Percentiles rank a stretch among this genome's conserved stretches.
phyloP scores from a whole-genome alignment of 2,888 invertebrate species.

The Andrena camellia region DNA sequence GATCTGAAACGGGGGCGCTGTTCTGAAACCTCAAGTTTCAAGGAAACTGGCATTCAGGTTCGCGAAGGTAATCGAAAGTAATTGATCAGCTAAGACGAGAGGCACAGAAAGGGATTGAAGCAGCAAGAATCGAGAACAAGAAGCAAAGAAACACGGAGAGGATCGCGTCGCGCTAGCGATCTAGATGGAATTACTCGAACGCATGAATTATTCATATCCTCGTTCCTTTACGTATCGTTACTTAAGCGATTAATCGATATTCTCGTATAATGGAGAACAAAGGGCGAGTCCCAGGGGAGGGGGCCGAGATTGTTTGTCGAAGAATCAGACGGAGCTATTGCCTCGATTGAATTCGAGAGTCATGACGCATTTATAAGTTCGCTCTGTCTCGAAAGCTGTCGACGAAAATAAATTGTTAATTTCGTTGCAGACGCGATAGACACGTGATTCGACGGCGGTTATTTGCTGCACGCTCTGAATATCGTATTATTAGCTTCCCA shows the following conservation, averaged over 20 bases:
- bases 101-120: background rate
- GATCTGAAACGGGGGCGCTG: too few relatives aligned
- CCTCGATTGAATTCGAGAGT: slow-evolving; percentile 34
- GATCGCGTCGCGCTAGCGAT: slow-evolving; percentile 13
- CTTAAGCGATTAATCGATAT: slow-evolving; percentile 64
- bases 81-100: background rate
- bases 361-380: slow-evolving; percentile 24
- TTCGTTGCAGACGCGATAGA: background rate
- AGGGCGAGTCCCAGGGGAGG: slow-evolving; percentile 11
- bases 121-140: slow-evolving; percentile 12
- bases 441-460: background rate
- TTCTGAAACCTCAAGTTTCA: too few relatives aligned
- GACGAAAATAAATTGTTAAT: slow-evolving; percentile 25
- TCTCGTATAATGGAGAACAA: slow-evolving; percentile 48
- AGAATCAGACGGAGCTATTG: slow-evolving; percentile 32
- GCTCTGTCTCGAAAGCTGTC: background rate
- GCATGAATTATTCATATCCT: slow-evolving; percentile 56
- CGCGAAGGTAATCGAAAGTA: too few relatives aligned
- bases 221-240: slow-evolving; percentile 45
- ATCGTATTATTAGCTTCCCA: slow-evolving; percentile 13
- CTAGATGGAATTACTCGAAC: slow-evolving; percentile 47
- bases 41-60: too few relatives aligned
- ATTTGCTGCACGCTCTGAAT: background rate
- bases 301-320: slow-evolving; percentile 38
- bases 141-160: background rate